Percentiles rank a stretch among this genome's conserved stretches.
phyloP scores from a whole-genome alignment of 2,888 invertebrate species.

The Harpalus rubripes region DNA sequence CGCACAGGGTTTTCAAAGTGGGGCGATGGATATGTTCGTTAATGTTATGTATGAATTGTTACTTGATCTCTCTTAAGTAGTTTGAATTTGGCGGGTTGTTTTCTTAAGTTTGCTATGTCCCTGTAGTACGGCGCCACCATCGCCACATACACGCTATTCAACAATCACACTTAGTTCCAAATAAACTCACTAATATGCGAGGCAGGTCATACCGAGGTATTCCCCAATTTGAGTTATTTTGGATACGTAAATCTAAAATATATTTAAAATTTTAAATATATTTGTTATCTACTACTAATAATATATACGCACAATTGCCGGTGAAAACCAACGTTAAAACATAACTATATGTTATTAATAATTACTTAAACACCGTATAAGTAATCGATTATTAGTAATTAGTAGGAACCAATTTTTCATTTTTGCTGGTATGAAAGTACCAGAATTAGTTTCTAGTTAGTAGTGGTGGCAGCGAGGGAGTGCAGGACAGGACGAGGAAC shows the following conservation, averaged over 20 bases:
- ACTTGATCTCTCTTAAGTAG: slow-evolving; percentile 2
- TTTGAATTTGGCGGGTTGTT: slow-evolving; percentile 33
- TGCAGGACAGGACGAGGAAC: slow-evolving; percentile 44
- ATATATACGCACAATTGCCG: slow-evolving; percentile 78
- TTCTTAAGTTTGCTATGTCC: neutral
- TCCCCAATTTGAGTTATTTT: slow-evolving; percentile 79
- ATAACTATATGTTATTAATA: slow-evolving; percentile 78
- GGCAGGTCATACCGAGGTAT: slow-evolving; percentile 81
- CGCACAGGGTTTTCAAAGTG: slow-evolving; percentile 65
- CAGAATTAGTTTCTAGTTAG: slow-evolving; percentile 68
- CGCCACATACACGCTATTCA: slow-evolving; percentile 75
- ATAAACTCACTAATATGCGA: slow-evolving; percentile 88
- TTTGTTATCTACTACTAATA: slow-evolving; percentile 76
- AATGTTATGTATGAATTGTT: slow-evolving; percentile 5
- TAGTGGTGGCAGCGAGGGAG: slow-evolving; percentile 63
- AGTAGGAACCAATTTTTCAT: slow-evolving; percentile 78
- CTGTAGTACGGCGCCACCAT: slow-evolving; percentile 19
- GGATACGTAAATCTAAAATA: slow-evolving; percentile 78
- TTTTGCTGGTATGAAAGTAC: slow-evolving; percentile 75
- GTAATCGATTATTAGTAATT: slow-evolving; percentile 77
- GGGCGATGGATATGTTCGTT: slow-evolving; percentile 51
- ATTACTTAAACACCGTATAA: slow-evolving; percentile 77
- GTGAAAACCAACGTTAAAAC: slow-evolving; percentile 77
- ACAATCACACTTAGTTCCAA: slow-evolving; percentile 89
- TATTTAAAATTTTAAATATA: slow-evolving; percentile 78